Conservation (phyloP, 35 echinoderm and acorn worm species). For the Stichopus chloronotus region DNA sequence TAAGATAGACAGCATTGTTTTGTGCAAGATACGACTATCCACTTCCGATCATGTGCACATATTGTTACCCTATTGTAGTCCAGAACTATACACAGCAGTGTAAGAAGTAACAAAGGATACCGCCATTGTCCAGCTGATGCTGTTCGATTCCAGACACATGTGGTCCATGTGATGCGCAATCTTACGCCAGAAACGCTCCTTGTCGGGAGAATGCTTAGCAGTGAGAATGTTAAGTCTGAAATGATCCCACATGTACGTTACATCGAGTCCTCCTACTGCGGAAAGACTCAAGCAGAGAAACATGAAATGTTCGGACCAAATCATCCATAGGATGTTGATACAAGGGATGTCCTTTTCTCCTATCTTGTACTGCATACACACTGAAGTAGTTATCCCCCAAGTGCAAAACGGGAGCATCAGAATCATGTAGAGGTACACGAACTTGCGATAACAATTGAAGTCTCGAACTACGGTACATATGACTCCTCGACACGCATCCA, state of each 20-base stretch:
- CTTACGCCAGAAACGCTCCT: neutral
- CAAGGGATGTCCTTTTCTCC: neutral
- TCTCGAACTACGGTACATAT: slow-evolving; percentile 51
- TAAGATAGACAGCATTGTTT: too few relatives aligned
- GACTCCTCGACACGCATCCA: slow-evolving; percentile 60
- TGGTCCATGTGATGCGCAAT: slow-evolving; percentile 2
- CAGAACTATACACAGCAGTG: slow-evolving; percentile 23
- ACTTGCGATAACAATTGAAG: slow-evolving; percentile 51
- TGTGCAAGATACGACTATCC: too few relatives aligned
- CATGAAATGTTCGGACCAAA: slow-evolving; percentile 62
- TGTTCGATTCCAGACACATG: neutral
- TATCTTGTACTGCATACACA: slow-evolving; percentile 30
- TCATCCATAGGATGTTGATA: slow-evolving; percentile 56
- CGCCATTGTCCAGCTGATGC: slow-evolving; percentile 33
- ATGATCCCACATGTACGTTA: slow-evolving; percentile 62
- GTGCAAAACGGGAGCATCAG: slow-evolving; percentile 56
- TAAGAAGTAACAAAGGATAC: slow-evolving; percentile 4
- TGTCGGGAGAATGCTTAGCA: too few relatives aligned
- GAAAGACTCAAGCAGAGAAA: slow-evolving; percentile 53
- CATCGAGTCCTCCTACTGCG: slow-evolving; percentile 61
- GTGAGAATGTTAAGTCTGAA: slow-evolving; percentile 1
- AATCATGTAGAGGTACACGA: slow-evolving; percentile 58
- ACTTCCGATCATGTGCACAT: too few relatives aligned
- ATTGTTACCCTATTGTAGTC: neutral
- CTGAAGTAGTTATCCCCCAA: slow-evolving; percentile 65